A percentile compares a stretch with the other conserved stretches of the same genome.
phyloP scores from a whole-genome alignment of 2,888 invertebrate species.

The Drosophila melanosoma region DNA sequence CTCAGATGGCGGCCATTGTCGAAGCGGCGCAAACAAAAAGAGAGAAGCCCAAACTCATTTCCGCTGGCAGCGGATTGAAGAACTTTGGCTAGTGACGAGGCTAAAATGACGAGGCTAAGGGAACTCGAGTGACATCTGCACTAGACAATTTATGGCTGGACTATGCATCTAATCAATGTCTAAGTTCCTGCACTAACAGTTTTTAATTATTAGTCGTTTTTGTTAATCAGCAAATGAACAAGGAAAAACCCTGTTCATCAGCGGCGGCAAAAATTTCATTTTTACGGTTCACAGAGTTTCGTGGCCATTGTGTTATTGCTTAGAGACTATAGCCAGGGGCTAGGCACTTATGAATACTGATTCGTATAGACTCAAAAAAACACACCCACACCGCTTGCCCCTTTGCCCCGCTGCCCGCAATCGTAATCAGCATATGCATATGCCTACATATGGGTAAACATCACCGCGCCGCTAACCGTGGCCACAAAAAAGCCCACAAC shows the following conservation, averaged over 20 bases:
- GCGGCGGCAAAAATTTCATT: constrained; percentile 52
- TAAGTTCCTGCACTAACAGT: background rate
- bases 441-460: constrained; percentile 82
- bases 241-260: constrained; percentile 9
- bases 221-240: constrained; percentile 19
- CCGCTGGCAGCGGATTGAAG: constrained; percentile 43
- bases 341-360: constrained; percentile 37
- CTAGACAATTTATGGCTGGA: too few relatives aligned
- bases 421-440: constrained; percentile 81
- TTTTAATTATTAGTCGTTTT: constrained; percentile 28
- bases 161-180: constrained; percentile 4
- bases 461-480: constrained; percentile 79
- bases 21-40: constrained; percentile 37
- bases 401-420: constrained; percentile 47
- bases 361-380: constrained; percentile 22
- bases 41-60: constrained; percentile 61
- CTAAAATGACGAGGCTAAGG: constrained; percentile 9
- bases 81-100: constrained; percentile 4
- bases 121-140: constrained; percentile 19
- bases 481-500: constrained; percentile 62
- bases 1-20: constrained; percentile 44
- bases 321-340: constrained; percentile 10
- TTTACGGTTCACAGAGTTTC: constrained; percentile 71
- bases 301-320: constrained; percentile 60
- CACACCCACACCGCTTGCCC: constrained; percentile 23